Evolutionary conservation across 2,113 vertebrate species (phyloP).

Genomic region (Catharus bicknelli): DNA sequence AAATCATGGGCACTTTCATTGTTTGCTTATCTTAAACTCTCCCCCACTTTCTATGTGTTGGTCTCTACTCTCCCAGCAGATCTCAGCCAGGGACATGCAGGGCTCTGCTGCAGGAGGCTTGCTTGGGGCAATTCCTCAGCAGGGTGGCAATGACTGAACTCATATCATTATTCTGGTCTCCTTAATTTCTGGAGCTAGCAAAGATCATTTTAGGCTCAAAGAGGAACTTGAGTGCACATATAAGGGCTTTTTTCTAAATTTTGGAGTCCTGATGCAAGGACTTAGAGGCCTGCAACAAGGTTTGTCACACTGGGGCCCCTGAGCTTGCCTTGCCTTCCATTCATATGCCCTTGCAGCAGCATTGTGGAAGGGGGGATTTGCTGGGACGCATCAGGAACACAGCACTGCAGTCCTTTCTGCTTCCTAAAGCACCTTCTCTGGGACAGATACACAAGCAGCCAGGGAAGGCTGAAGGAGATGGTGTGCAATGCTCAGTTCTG

Average conservation of each 20-base stretch:
- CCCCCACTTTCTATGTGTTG: constrained; percentile 8
- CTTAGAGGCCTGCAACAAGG: background rate
- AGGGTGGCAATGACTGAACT: background rate
- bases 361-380: too few species aligned
- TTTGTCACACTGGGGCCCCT: background rate
- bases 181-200: background rate
- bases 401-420: background rate
- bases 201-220: background rate
- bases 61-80: background rate
- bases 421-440: background rate
- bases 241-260: background rate
- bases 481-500: background rate
- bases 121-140: background rate
- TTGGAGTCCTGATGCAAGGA: background rate
- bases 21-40: constrained; percentile 54
- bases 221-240: background rate
- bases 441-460: background rate
- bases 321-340: background rate
- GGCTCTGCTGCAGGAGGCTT: background rate
- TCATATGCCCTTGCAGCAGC: background rate
- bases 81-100: background rate
- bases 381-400: background rate
- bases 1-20: constrained; percentile 33
- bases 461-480: background rate
- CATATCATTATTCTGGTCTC: background rate